These are phyloP conservation scores for Hylyphantes graminicola DNA, from an alignment of 1,140 invertebrate species.

Conservation along the genomic window DNA sequence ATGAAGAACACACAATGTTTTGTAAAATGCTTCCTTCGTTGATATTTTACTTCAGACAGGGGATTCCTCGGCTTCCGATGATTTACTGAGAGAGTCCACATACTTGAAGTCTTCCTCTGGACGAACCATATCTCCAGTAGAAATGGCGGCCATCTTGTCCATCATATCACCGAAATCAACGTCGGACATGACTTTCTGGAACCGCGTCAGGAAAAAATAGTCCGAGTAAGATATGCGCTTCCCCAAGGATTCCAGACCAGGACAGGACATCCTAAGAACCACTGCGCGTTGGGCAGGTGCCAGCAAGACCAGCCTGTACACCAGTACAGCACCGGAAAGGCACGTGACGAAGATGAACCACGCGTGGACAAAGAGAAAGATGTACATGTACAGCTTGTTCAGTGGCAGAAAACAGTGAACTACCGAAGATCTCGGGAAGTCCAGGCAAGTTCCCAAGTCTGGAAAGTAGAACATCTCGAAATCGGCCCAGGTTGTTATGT, in stretches of 20 bases:
- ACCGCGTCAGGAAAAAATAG: slow-evolving; percentile 41
- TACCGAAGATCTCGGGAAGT: not conserved
- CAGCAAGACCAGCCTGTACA: slow-evolving; percentile 20
- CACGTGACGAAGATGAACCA: slow-evolving; percentile 41
- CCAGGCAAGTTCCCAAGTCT: not conserved
- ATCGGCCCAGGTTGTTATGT: slow-evolving; percentile 30
- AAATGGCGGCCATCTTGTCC: slow-evolving; percentile 26
- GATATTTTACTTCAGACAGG: no score
- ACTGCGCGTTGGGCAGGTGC: not conserved
- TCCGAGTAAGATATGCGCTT: slow-evolving; percentile 32
- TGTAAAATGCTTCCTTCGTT: no score
- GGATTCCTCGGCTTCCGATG: no score
- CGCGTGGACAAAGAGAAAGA: slow-evolving; percentile 44
- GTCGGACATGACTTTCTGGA: slow-evolving; percentile 33
- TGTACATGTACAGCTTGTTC: slow-evolving; percentile 32
- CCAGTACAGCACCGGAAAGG: slow-evolving; percentile 8
- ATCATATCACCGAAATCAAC: slow-evolving; percentile 48
- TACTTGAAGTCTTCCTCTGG: no score
- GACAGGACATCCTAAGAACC: not conserved
- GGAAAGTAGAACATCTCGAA: slow-evolving; percentile 47
- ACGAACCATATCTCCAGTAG: not conserved
- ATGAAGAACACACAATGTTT: no score
- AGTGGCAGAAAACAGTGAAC: slow-evolving; percentile 7
- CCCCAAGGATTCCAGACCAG: slow-evolving; percentile 9
- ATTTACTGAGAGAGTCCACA: no score